Evolutionary conservation across 2,113 vertebrate genomes (phyloP).

Genomic region (Microcebus griseorufus): DNA sequence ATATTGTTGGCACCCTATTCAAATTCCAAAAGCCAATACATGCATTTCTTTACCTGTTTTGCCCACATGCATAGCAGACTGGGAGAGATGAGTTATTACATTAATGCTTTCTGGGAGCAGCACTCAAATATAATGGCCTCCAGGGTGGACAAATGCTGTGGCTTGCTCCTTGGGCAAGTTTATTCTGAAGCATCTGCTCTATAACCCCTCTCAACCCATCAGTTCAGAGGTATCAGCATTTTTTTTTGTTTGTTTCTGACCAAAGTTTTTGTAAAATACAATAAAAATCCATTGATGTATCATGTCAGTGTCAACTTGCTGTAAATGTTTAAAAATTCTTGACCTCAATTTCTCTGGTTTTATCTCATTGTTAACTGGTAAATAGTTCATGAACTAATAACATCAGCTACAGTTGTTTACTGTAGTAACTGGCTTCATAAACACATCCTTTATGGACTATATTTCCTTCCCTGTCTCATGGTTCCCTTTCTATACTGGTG

Average conservation of each 20-base stretch:
- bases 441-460: neutral
- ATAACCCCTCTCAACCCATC: neutral
- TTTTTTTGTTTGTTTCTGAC: neutral
- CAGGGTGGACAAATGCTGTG: neutral
- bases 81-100: neutral
- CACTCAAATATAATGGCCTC: neutral
- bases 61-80: neutral
- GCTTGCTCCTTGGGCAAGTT: neutral
- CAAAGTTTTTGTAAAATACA: neutral
- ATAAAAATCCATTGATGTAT: neutral
- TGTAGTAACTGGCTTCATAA: neutral
- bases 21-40: neutral
- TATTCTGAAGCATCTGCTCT: neutral
- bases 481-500: neutral
- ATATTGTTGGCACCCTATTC: neutral
- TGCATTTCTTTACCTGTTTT: neutral
- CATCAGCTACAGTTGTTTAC: neutral
- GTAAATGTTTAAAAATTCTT: neutral
- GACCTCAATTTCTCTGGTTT: neutral
- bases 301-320: neutral
- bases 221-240: neutral
- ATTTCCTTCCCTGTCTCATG: conserved; percentile 26
- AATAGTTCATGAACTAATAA: neutral
- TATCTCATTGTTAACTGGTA: neutral
- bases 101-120: neutral